These are phyloP conservation scores for Popillia japonica DNA, from an alignment of 1,140 invertebrate species.

Conservation along the genomic window DNA sequence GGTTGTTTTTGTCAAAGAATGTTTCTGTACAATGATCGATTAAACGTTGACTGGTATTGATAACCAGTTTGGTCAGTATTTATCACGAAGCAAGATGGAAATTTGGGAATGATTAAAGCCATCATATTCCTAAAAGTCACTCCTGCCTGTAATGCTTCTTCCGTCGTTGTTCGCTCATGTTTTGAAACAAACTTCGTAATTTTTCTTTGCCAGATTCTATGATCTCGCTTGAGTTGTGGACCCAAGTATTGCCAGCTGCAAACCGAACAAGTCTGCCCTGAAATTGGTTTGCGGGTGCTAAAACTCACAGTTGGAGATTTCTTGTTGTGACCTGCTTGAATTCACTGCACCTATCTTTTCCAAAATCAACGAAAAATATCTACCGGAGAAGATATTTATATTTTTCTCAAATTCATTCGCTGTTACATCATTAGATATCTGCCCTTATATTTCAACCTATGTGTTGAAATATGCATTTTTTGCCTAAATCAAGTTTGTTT, in stretches of 20 bases:
- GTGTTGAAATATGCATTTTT: too few species aligned
- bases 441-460: too few species aligned
- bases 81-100: too few species aligned
- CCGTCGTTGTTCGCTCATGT: conserved; percentile 42
- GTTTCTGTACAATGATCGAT: too few species aligned
- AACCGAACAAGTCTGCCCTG: conserved; percentile 42
- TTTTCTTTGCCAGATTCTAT: conserved; percentile 48
- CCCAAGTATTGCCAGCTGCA: conserved; percentile 44
- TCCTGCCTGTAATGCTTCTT: conserved; percentile 43
- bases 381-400: too few species aligned
- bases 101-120: conserved; percentile 5
- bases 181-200: conserved; percentile 47
- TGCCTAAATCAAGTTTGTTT: too few species aligned
- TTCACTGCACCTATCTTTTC: conserved; percentile 42
- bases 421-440: too few species aligned
- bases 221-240: conserved; percentile 44
- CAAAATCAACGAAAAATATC: too few species aligned
- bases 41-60: too few species aligned
- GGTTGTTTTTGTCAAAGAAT: too few species aligned
- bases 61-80: too few species aligned
- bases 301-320: conserved; percentile 46
- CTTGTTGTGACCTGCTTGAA: conserved; percentile 46
- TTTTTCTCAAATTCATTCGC: too few species aligned
- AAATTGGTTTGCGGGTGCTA: conserved; percentile 46
- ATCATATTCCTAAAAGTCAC: conserved; percentile 33